Evolutionary conservation across 2,797 vertebrate genomes (phyloP), one percentile per base, ranked within the genome.

Genomic region (Phrynocephalus forsythii): DNA sequence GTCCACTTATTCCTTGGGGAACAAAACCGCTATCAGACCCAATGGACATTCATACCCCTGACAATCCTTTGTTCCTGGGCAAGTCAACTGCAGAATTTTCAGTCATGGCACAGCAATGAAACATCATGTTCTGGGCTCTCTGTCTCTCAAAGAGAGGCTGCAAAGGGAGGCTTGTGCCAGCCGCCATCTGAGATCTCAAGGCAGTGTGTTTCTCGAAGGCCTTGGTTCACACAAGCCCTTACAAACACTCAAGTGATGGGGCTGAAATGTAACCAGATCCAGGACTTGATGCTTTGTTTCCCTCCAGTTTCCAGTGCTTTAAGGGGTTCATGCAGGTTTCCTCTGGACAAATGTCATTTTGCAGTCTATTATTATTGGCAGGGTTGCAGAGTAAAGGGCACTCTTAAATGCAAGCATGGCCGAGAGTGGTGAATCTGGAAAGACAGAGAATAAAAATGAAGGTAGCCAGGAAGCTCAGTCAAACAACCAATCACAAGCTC

Each of bases 141-240:
- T 72, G 30, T 77, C n/a, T 48, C 88, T 81, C 86, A 48, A 83
- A 89, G 69, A 91, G 91, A 0, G 2, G 18, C 75, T 91, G 88
- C 56, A 2, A 56, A n/a, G 30, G 28, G 84, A 89, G 68, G 71
- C 18, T n/a, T 83, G 3, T 80, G 71, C 48, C 88, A 91, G 67
- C 15, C 83, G 2, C 50, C 76, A 72, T 90, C 83, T 83, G 69
- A 83, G 82, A 9, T 86, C 84, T 73, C 13, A 9, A 73, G 80
- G 22, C 24, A 52, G 77, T 79, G 82, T 90, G 33, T 73, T 89
- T n/a, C 75, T 79, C 0, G 56, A 84, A 91, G 20, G 11, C 73
- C 92, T 91, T 73, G 56, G 91, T 92, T 91, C 85, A 86, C 85
- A 86, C 15, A 66, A 84, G 30, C 9, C 20, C 52, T 88, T 83